Base-by-base conservation (phyloP, 92 coral and sea anemone species). In the Epizoanthus scotinus region DNA sequence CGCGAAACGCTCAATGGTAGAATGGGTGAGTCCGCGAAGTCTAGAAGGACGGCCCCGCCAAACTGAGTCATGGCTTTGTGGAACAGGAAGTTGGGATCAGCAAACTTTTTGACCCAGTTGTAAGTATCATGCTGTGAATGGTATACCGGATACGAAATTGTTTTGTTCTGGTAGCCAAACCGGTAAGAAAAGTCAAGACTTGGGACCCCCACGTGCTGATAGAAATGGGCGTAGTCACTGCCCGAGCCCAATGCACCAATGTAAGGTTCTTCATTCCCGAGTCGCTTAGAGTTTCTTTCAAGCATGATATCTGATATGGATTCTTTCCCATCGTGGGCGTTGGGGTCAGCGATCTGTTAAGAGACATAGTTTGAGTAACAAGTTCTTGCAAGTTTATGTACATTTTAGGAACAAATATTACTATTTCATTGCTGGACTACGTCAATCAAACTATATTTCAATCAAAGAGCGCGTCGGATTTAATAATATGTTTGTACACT, bases 41-140 rank as follows among this genome's bases (percentile, higher is more conserved):
- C 71, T 17, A 66, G 49, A 28, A 66, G 47, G 52, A 66, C 34
- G 21, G 21, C 49, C 3, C 71, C 71, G n/a, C 47, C 71, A 14
- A 66, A 31, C 49, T 66, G 71, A 10, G 71, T 31, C 71, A 66
- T 66, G 71, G 71, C 71, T 13, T 66, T 66, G 71, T 66, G 71
- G 19, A 28, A 66, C n/a, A 28, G 49, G 38, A 66, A 57, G 62
- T 19, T 21, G 62, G 22, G 20, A 2, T 67, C 71, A 19, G 12
- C 47, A 19, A 25, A 67, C 71, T 19, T 67, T 21, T 67, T 67
- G 10, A 67, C 50, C 71, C 71, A 67, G 22, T 67, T 67, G 71
- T 13, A 29, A 9, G 71, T 67, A 21, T 67, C 71, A 47, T 67
- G 71, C 18, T 28, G 49, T 8, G 68, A 63, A 22, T 63, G 68